A percentile compares a stretch with the other conserved stretches of the same genome.
These are phyloP conservation scores for Halcyon badia DNA, from an alignment of 2,797 vertebrate genomes.

Conservation along the genomic window DNA sequence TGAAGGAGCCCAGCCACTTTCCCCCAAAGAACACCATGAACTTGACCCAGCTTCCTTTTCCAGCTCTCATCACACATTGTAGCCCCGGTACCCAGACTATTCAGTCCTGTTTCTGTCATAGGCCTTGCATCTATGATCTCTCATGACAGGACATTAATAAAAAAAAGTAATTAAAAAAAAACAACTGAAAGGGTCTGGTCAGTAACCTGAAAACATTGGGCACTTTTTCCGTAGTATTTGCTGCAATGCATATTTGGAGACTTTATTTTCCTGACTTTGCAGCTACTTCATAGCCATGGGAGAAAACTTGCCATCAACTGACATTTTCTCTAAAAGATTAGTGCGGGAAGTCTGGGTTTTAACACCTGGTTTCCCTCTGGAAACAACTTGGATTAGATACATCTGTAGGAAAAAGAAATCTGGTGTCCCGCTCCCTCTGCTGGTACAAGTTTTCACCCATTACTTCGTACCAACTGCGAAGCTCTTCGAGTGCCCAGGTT, in stretches of 20 bases:
- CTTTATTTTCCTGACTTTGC: neutral
- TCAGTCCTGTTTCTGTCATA: neutral
- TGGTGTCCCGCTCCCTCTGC: conserved; percentile 69
- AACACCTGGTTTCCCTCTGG: neutral
- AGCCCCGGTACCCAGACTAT: neutral
- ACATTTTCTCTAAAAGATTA: neutral
- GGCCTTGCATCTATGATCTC: neutral
- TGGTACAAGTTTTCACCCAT: conserved; percentile 36
- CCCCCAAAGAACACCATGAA: accelerated
- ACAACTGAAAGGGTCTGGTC: neutral
- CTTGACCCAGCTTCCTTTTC: neutral
- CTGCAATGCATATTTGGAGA: neutral
- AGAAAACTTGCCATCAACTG: neutral
- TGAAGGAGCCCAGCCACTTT: neutral
- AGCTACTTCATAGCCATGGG: neutral
- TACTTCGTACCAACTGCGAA: neutral
- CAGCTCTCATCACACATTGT: accelerated
- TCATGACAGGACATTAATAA: neutral
- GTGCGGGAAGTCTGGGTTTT: neutral
- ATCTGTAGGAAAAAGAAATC: neutral
- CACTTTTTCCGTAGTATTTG: neutral
- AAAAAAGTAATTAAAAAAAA: neutral
- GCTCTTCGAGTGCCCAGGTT: neutral
- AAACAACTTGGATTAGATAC: neutral
- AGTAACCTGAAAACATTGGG: neutral